Evolutionary conservation across 2,888 invertebrate genomes (phyloP).

Genomic region (Melanargia galathea): DNA sequence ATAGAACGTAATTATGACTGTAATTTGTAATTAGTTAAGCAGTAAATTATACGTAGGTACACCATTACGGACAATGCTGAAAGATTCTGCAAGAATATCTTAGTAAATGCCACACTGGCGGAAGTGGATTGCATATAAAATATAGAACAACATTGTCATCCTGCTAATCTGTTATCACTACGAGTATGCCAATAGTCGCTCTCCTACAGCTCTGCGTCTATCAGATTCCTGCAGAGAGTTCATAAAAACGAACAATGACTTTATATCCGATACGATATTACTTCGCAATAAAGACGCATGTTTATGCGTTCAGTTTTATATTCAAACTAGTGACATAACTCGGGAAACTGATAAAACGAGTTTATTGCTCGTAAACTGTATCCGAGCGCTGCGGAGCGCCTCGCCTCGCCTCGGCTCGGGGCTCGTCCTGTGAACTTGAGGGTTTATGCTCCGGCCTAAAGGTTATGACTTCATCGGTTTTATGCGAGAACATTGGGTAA

Average conservation of each 20-base stretch:
- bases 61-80: too few species aligned
- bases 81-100: too few species aligned
- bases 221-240: constrained; percentile 6
- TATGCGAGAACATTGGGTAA: neutral
- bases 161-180: neutral
- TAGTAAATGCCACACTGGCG: too few species aligned
- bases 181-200: neutral
- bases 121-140: too few species aligned
- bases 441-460: neutral
- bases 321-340: constrained; percentile 13
- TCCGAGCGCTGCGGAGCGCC: neutral
- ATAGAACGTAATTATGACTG: too few species aligned
- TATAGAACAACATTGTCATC: neutral
- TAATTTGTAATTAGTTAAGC: too few species aligned
- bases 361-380: constrained; percentile 14
- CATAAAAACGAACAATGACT: constrained; percentile 2
- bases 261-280: constrained; percentile 10
- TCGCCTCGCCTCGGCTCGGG: neutral
- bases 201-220: neutral
- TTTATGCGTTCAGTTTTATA: constrained; percentile 4
- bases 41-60: too few species aligned
- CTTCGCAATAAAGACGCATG: constrained; percentile 6
- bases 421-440: neutral
- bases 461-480: neutral
- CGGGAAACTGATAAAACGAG: neutral